phyloP scores from a whole-genome alignment of 1,140 invertebrate species.

The Theocolax elegans region DNA sequence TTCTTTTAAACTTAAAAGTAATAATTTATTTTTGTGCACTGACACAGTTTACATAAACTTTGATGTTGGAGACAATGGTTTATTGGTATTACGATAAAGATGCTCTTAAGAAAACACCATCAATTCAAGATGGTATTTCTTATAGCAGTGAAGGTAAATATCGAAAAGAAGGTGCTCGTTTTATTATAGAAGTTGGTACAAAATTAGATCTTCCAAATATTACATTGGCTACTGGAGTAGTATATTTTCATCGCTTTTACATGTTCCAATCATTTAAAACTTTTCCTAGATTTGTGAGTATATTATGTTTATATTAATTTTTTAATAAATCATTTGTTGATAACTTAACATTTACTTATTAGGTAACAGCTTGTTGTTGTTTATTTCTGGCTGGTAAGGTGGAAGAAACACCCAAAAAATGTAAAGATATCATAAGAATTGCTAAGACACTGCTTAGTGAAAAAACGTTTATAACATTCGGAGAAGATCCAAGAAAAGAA shows the following conservation, averaged over 20 bases:
- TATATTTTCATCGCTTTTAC: slow-evolving; percentile 98
- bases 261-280: slow-evolving; percentile 98
- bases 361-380: slow-evolving; percentile 96
- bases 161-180: slow-evolving; percentile 82
- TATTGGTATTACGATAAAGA: slow-evolving; percentile 95
- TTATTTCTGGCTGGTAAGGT: slow-evolving; percentile 98
- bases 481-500: slow-evolving; percentile 94
- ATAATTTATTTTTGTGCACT: no score
- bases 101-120: slow-evolving; percentile 88
- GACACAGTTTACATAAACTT: no score
- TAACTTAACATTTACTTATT: not conserved
- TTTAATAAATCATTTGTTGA: not conserved
- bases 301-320: not conserved
- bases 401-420: slow-evolving; percentile 99
- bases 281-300: slow-evolving; percentile 91
- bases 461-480: slow-evolving; percentile 88
- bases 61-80: no score
- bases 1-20: no score
- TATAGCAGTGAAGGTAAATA: slow-evolving; percentile 86
- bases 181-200: slow-evolving; percentile 91
- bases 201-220: slow-evolving; percentile 94
- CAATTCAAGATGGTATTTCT: slow-evolving; percentile 85
- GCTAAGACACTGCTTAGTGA: slow-evolving; percentile 84
- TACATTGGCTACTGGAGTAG: slow-evolving; percentile 95
- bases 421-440: slow-evolving; percentile 95